Evolutionary conservation across 2,888 invertebrate genomes (phyloP), one percentile per base, ranked within the genome.

Genomic region (Dynastes tityus): DNA sequence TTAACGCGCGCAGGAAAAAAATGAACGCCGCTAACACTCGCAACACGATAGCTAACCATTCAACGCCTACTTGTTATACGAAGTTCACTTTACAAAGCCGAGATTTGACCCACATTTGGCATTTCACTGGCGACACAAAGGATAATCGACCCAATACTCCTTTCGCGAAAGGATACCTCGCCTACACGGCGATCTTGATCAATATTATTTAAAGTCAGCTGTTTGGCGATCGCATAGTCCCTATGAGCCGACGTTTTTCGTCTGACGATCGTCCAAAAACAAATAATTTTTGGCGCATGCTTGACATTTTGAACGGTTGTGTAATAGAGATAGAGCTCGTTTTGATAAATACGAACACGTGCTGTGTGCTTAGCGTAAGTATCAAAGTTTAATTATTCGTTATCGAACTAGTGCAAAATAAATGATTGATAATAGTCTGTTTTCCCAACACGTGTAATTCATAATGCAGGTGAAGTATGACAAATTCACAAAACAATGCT

Each of bases 21-120:
- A 58, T 74, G 75, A 64, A 45, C 68, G 64, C 27, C 53, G 68
- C 77, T 45, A 51, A 71, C 76, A 76, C 73, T 67, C 32, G 71
- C 51, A 79, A 79, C 73, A 53, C 76, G 76, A 73, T 77, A 74
- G 79, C 76, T 65, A 45, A 76, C 79, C 71, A 68, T 76, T 76
- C 51, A 77, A 79, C 80, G 80, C 80, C 80, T 80, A 80, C 80
- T 70, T 13, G 75, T 51, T 70, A 67, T 65, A 68, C 53, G 76
- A 65, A 73, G 78, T 67, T 78, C 51, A 82, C 82, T 81, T 80
- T 78, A 45, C 45, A 11, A 75, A 79, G 80, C 80, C 79, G 61
- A 82, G 82, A 82, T 81, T 73, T 82, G 82, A 82, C 82, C 82
- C 80, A 82, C 80, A 80, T 82, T 80, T 53, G 53, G 71, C 67